A percentile compares a stretch with the other conserved stretches of the same genome.
Conservation (phyloP, 1,140 invertebrate species). For the Drosophila tristis region DNA sequence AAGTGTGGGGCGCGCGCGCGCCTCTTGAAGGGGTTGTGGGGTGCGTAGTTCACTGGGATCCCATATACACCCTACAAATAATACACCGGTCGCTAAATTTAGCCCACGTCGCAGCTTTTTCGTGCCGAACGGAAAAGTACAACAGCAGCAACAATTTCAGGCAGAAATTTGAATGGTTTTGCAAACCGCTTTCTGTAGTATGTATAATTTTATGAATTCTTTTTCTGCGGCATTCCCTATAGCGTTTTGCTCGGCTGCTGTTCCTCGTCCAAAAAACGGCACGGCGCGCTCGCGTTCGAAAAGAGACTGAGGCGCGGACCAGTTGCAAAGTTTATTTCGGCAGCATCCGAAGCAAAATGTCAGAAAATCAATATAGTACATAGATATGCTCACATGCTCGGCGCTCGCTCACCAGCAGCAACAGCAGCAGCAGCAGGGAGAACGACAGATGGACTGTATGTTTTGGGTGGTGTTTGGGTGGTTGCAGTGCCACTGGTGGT, state of each 20-base stretch:
- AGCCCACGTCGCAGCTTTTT: slow-evolving; percentile 67
- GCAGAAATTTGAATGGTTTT: slow-evolving; percentile 69
- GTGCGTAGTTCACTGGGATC: slow-evolving; percentile 35
- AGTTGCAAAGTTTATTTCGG: slow-evolving; percentile 66
- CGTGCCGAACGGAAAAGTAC: slow-evolving; percentile 51
- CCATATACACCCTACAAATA: slow-evolving; percentile 62
- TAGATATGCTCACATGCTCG: slow-evolving; percentile 14
- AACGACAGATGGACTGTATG: slow-evolving; percentile 40
- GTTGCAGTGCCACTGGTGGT: slow-evolving; percentile 2
- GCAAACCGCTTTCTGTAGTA: slow-evolving; percentile 63
- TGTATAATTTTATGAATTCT: slow-evolving; percentile 73
- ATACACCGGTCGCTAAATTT: slow-evolving; percentile 77
- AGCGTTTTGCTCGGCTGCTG: slow-evolving; percentile 26
- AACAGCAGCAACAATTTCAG: slow-evolving; percentile 58
- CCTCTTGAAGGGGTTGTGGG: slow-evolving; percentile 8
- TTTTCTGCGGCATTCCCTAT: slow-evolving; percentile 36
- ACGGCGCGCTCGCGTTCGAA: slow-evolving; percentile 63
- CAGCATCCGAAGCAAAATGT: slow-evolving; percentile 62
- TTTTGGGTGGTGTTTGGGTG: slow-evolving; percentile 36
- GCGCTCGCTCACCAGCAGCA: slow-evolving; percentile 14
- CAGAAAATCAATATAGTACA: slow-evolving; percentile 65
- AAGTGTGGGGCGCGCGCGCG: slow-evolving; percentile 30
- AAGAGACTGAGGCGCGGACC: slow-evolving; percentile 58
- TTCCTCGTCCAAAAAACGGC: slow-evolving; percentile 5
- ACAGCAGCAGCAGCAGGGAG: slow-evolving; percentile 5